Conservation (phyloP, 2,113 vertebrate species). For the Python bivittatus region DNA sequence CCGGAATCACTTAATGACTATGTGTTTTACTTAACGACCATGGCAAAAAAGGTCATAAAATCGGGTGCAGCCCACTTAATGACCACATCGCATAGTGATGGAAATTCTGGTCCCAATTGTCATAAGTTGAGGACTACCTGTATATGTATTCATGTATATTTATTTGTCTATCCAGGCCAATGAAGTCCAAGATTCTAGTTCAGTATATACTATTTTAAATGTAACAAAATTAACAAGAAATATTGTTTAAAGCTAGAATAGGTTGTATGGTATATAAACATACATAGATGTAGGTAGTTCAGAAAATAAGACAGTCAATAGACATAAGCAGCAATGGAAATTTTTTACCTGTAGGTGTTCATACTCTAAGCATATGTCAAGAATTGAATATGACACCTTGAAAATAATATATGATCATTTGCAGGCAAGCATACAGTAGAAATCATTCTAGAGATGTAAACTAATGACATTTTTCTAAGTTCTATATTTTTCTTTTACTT, state of each 20-base stretch:
- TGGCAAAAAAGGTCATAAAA: too few relatives aligned
- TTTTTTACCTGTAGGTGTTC: not conserved
- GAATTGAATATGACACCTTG: not conserved
- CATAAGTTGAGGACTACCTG: too few relatives aligned
- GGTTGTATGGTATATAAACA: not conserved
- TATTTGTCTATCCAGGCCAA: not conserved
- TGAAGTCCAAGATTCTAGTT: not conserved
- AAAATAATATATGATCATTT: constrained; percentile 2
- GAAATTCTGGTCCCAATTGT: too few relatives aligned
- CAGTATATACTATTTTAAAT: not conserved
- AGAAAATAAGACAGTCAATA: too few relatives aligned
- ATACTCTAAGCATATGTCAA: not conserved
- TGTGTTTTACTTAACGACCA: too few relatives aligned
- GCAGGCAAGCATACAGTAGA: not conserved
- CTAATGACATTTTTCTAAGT: constrained; percentile 29
- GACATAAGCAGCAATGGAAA: not conserved
- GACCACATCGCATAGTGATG: too few relatives aligned
- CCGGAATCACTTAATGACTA: too few relatives aligned
- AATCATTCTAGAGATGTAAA: not conserved
- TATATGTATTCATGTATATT: not conserved
- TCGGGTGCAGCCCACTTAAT: too few relatives aligned
- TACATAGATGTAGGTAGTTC: not conserved
- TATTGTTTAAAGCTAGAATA: not conserved
- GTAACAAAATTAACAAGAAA: not conserved
- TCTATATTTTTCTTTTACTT: not conserved